phyloP scores from a whole-genome alignment of 2,888 invertebrate species.

The Oithona nana region DNA sequence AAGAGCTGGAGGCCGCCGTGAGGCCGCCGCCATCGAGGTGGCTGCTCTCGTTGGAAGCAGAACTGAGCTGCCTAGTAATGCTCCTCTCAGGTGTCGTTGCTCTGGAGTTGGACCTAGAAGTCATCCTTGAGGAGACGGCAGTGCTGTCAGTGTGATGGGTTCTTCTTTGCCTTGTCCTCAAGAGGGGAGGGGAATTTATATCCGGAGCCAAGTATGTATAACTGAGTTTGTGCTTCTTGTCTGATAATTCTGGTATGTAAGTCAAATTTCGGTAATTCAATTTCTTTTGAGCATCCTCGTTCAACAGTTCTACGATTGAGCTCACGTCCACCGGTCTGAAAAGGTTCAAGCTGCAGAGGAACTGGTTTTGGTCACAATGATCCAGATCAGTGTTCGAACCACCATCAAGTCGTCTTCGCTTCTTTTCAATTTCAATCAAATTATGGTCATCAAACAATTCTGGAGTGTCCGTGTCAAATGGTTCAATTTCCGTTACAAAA shows the following conservation, averaged over 20 bases:
- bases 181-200: not conserved
- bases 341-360: not conserved
- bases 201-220: constrained; percentile 1
- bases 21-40: too few species aligned
- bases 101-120: not conserved
- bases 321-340: not conserved
- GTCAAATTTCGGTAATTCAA: constrained; percentile 1
- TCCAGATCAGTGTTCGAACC: not conserved
- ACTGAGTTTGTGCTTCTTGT: constrained; percentile 1
- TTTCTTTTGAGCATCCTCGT: not conserved
- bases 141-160: not conserved
- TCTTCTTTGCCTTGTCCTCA: not conserved
- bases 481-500: not conserved
- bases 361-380: not conserved
- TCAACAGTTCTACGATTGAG: not conserved
- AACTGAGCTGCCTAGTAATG: not conserved
- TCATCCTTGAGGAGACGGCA: not conserved
- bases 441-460: too few species aligned
- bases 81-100: not conserved
- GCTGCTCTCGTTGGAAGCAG: not conserved
- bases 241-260: constrained; percentile 9
- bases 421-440: not conserved
- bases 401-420: not conserved
- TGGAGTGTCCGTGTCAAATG: too few species aligned
- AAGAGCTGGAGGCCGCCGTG: not conserved